These are phyloP conservation scores for Ormyrus pomaceus DNA, from an alignment of 2,888 invertebrate species.

Conservation along the genomic window DNA sequence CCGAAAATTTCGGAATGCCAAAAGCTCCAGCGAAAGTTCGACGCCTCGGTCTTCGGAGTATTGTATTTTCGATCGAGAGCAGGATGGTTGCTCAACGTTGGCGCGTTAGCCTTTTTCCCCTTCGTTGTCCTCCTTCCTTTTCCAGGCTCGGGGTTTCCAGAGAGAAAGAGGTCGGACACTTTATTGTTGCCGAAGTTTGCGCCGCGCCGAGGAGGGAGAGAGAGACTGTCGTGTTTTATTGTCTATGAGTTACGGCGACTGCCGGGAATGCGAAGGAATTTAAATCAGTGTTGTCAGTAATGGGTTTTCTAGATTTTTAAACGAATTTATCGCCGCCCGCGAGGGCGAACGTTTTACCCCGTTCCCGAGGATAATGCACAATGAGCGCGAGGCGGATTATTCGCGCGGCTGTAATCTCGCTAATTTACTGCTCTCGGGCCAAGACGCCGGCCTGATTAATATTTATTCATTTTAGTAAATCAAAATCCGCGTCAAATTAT, in stretches of 20 bases:
- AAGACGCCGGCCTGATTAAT: not conserved
- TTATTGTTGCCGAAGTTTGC: slow-evolving; percentile 30
- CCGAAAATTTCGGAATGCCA: slow-evolving; percentile 23
- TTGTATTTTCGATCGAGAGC: slow-evolving; percentile 30
- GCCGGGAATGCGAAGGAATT: slow-evolving; percentile 31
- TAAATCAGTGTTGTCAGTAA: slow-evolving; percentile 43
- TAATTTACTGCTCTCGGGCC: slow-evolving; percentile 12
- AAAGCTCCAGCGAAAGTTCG: not conserved
- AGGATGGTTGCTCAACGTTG: slow-evolving; percentile 42
- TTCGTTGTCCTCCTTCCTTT: slow-evolving; percentile 17
- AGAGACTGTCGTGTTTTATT: slow-evolving; percentile 21
- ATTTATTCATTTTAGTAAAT: slow-evolving; percentile 1
- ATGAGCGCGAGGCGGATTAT: not conserved
- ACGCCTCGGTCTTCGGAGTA: slow-evolving; percentile 24
- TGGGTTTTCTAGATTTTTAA: slow-evolving; percentile 37
- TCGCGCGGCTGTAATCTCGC: not conserved
- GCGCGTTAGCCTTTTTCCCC: slow-evolving; percentile 25
- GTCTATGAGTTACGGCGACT: slow-evolving; percentile 37
- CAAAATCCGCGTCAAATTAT: not conserved
- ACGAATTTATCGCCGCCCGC: slow-evolving; percentile 33
- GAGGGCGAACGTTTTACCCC: slow-evolving; percentile 19
- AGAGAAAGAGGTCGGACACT: not conserved
- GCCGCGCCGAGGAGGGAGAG: not conserved
- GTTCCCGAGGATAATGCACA: not conserved
- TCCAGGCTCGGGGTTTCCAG: not conserved